These are phyloP conservation scores for Zelostemma sp. DNA, from an alignment of 1,140 invertebrate species.

Conservation along the genomic window DNA sequence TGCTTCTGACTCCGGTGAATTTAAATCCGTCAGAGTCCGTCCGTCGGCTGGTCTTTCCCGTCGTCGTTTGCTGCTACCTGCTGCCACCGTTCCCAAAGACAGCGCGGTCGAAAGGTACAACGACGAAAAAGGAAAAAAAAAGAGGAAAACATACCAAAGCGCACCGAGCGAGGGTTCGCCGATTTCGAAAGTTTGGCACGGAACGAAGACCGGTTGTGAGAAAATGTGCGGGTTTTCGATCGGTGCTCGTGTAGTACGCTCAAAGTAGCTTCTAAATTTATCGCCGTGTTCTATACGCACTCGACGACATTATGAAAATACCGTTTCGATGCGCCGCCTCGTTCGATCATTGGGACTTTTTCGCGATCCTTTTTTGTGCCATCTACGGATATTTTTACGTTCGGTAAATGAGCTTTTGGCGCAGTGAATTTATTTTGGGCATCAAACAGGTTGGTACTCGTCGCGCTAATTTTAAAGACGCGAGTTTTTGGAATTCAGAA, in stretches of 20 bases:
- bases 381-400: slow-evolving; percentile 3
- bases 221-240: slow-evolving; percentile 1
- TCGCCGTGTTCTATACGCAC: slow-evolving; percentile 24
- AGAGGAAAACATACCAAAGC: background rate
- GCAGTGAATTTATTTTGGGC: background rate
- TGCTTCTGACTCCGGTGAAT: slow-evolving; percentile 53
- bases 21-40: slow-evolving; percentile 54
- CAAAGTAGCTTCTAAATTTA: slow-evolving; percentile 27
- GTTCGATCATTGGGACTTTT: slow-evolving; percentile 1
- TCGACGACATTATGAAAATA: slow-evolving; percentile 18
- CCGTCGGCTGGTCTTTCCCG: slow-evolving; percentile 54
- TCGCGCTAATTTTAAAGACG: background rate
- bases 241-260: background rate
- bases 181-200: background rate
- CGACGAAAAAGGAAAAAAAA: slow-evolving; percentile 2
- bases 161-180: background rate
- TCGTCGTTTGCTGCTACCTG: slow-evolving; percentile 46
- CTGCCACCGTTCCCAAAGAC: slow-evolving; percentile 26
- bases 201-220: background rate
- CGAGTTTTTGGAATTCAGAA: too few relatives aligned
- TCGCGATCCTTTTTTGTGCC: background rate
- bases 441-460: background rate
- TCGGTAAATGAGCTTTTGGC: background rate
- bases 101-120: slow-evolving; percentile 26
- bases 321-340: background rate